These are phyloP conservation scores for Megamerina dolium DNA, from an alignment of 2,888 invertebrate genomes.

Conservation along the genomic window DNA sequence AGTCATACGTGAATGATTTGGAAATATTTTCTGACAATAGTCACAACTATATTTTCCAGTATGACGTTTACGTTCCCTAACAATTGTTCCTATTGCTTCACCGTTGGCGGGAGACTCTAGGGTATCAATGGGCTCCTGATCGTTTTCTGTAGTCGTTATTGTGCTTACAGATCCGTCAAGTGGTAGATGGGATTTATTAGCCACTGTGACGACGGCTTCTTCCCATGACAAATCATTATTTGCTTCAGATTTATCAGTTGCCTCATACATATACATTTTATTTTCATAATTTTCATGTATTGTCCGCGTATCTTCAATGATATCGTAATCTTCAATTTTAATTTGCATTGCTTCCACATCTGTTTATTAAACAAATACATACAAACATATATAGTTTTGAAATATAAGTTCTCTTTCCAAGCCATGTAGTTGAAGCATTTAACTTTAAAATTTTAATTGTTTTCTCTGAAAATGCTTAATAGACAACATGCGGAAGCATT, in stretches of 20 bases:
- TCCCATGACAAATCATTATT: constrained; percentile 18
- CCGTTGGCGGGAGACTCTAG: too few relatives aligned
- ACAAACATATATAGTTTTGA: too few relatives aligned
- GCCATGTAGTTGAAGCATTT: not conserved
- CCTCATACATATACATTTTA: too few relatives aligned
- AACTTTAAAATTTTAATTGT: constrained; percentile 14
- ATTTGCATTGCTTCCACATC: constrained; percentile 20
- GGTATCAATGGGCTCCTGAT: too few relatives aligned
- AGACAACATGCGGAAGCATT: constrained; percentile 16
- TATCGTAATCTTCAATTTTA: constrained; percentile 13
- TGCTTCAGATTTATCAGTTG: too few relatives aligned
- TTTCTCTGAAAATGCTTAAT: constrained; percentile 7
- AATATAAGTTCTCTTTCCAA: too few relatives aligned
- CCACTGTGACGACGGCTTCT: constrained; percentile 22
- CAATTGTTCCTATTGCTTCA: too few relatives aligned
- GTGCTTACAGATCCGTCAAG: too few relatives aligned
- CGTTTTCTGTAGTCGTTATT: too few relatives aligned
- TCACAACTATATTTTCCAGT: constrained; percentile 22
- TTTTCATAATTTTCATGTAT: too few relatives aligned
- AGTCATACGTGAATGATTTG: constrained; percentile 26
- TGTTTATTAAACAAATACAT: constrained; percentile 20
- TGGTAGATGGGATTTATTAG: constrained; percentile 21
- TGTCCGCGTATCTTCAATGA: too few relatives aligned
- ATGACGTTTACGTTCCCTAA: constrained; percentile 17
- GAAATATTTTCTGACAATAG: constrained; percentile 23